These are phyloP conservation scores for Parotocinclus haroldoi DNA, from an alignment of 2,797 vertebrate genomes.

Conservation along the genomic window DNA sequence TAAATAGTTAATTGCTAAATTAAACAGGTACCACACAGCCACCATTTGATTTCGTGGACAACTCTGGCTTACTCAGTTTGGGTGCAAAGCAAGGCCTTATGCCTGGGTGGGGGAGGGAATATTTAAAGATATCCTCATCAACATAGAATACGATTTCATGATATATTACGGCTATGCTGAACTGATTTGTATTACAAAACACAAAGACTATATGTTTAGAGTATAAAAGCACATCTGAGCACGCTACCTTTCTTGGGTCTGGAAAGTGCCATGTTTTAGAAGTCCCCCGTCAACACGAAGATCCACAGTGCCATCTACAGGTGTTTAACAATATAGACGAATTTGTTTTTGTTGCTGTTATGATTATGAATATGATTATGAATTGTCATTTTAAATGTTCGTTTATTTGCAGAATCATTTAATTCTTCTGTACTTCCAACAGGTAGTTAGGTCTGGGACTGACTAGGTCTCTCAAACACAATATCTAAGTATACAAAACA, in stretches of 20 bases:
- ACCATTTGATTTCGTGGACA: too few relatives aligned
- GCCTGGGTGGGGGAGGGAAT: not conserved
- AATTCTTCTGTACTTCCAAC: too few relatives aligned
- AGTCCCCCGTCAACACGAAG: not conserved
- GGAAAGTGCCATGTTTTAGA: not conserved
- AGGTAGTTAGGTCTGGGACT: too few relatives aligned
- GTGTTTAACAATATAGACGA: too few relatives aligned
- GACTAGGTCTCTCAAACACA: too few relatives aligned
- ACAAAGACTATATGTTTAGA: not conserved
- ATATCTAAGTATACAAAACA: too few relatives aligned
- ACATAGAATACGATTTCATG: slow-evolving; percentile 6
- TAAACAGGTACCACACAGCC: slow-evolving; percentile 12
- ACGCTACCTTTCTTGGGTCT: not conserved
- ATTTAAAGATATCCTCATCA: slow-evolving; percentile 7
- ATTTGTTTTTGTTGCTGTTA: too few relatives aligned
- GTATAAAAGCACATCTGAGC: not conserved
- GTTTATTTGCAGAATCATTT: too few relatives aligned
- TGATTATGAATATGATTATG: too few relatives aligned
- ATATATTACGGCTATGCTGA: slow-evolving; percentile 1
- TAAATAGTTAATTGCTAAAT: slow-evolving; percentile 24
- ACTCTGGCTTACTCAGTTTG: not conserved
- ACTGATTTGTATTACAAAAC: slow-evolving; percentile 3
- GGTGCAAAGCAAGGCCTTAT: not conserved
- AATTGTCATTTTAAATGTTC: too few relatives aligned
- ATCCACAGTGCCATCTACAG: slow-evolving; percentile 30